These are phyloP conservation scores for Brachionus angularis DNA, from an alignment of 1,140 invertebrate species.

Conservation along the genomic window DNA sequence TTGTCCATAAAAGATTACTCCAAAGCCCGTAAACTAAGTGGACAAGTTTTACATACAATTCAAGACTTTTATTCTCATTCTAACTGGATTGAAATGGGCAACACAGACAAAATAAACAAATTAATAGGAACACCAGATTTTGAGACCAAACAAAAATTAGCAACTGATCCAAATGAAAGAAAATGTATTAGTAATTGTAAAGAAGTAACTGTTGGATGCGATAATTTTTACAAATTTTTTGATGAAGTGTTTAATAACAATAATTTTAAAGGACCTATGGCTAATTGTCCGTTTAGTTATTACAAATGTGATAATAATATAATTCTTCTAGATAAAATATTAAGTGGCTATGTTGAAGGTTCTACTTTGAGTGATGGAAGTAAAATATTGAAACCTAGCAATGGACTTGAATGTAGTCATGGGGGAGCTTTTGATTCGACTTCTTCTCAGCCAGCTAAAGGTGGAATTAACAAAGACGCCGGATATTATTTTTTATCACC, in stretches of 20 bases:
- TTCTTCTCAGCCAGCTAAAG: background rate
- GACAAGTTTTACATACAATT: background rate
- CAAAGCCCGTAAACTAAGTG: background rate
- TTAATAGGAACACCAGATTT: background rate
- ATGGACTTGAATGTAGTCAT: background rate
- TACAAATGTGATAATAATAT: background rate
- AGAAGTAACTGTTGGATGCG: background rate
- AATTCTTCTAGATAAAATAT: background rate
- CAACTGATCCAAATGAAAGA: background rate
- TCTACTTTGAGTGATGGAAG: too few species aligned
- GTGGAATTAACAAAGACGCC: background rate
- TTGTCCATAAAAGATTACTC: background rate
- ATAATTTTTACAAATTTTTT: background rate
- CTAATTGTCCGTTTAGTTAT: background rate
- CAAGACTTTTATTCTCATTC: constrained; percentile 20
- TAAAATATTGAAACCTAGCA: background rate
- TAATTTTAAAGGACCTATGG: background rate
- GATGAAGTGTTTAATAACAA: background rate
- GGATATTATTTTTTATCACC: background rate
- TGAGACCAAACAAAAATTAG: background rate
- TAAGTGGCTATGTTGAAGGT: background rate
- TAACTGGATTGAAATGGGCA: constrained; percentile 20
- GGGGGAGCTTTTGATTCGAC: background rate
- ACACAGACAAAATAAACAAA: background rate
- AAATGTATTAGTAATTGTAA: background rate